phyloP scores from a whole-genome alignment of 53 echinoderm and acorn worm species.

The Pentamera pediparva region DNA sequence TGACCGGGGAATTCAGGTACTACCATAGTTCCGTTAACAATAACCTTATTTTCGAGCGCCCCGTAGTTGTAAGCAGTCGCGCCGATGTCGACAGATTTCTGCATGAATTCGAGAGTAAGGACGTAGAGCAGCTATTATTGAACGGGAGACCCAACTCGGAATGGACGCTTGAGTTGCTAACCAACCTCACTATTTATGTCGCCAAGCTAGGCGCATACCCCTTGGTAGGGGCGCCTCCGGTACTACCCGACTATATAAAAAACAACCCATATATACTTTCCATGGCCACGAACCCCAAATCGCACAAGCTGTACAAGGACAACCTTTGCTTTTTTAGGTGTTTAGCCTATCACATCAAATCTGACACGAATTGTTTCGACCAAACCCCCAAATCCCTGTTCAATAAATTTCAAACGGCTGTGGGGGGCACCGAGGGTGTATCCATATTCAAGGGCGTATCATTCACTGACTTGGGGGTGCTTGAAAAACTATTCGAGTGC shows the following conservation, averaged over 20 bases:
- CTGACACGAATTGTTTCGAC: background rate
- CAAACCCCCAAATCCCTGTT: background rate
- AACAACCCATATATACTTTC: background rate
- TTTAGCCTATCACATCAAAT: background rate
- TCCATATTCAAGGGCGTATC: background rate
- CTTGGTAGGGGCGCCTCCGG: background rate
- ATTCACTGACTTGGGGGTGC: background rate
- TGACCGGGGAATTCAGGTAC: too few species aligned
- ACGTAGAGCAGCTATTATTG: background rate
- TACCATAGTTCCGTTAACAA: too few species aligned
- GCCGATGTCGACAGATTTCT: too few species aligned
- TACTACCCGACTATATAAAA: background rate
- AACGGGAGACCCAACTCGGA: background rate
- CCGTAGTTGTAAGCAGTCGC: background rate
- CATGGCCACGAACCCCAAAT: background rate
- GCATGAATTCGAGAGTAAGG: background rate
- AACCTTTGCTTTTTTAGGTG: background rate
- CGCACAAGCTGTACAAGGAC: background rate
- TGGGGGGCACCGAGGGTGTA: background rate
- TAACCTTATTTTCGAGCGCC: too few species aligned
- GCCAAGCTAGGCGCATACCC: background rate
- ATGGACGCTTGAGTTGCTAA: background rate
- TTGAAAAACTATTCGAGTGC: background rate
- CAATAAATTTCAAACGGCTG: background rate
- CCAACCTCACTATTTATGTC: background rate